Conservation (phyloP, 1,140 invertebrate genomes). For the Drosophila bocki region DNA sequence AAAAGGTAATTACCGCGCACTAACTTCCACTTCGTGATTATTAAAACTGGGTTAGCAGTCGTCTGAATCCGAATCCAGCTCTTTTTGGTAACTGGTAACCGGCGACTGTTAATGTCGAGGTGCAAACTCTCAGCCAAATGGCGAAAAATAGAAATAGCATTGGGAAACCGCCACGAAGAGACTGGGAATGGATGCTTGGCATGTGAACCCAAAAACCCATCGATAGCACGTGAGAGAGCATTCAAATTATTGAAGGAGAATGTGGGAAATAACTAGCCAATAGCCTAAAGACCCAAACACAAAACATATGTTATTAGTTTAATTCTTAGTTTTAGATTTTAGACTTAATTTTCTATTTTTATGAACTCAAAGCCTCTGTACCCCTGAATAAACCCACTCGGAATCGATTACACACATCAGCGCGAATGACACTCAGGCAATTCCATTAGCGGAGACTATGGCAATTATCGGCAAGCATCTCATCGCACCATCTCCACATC, state of each 20-base stretch:
- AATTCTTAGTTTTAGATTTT: neutral
- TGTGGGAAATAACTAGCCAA: conserved; percentile 5
- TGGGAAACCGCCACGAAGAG: conserved; percentile 9
- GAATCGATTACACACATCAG: conserved; percentile 29
- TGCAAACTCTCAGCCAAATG: conserved; percentile 33
- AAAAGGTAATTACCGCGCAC: conserved; percentile 65
- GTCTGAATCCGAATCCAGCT: conserved; percentile 18
- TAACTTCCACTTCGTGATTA: conserved; percentile 72
- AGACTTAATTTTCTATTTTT: neutral
- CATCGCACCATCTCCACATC: conserved; percentile 42
- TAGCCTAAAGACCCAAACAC: neutral
- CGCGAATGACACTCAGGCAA: conserved; percentile 21
- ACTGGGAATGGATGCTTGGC: conserved; percentile 29
- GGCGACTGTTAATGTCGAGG: conserved; percentile 28
- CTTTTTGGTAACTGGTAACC: conserved; percentile 15
- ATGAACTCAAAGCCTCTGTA: neutral
- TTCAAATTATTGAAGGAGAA: conserved; percentile 11
- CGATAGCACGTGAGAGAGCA: conserved; percentile 20
- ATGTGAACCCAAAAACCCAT: conserved; percentile 32
- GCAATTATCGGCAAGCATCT: conserved; percentile 36
- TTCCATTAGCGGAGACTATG: conserved; percentile 26
- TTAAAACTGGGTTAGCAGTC: conserved; percentile 68
- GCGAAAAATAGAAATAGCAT: neutral
- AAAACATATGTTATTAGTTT: neutral
- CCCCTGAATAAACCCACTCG: conserved; percentile 8